Percentiles rank a stretch among this genome's conserved stretches.
Evolutionary conservation across 2,888 invertebrate species (phyloP).

Genomic region (Dichetophora obliterata): DNA sequence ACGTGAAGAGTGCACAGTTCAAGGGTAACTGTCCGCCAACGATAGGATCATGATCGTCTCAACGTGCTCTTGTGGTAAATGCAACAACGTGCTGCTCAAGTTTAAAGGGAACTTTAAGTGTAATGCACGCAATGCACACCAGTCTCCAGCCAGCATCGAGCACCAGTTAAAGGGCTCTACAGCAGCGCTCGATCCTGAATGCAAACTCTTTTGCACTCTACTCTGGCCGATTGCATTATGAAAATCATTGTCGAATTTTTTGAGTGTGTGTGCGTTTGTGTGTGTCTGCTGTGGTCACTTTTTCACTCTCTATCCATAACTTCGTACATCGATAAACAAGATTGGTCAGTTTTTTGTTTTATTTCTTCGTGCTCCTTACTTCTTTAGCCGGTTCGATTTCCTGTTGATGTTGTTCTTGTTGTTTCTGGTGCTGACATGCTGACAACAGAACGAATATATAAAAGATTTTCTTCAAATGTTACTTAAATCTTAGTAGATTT

Average conservation of each 20-base stretch:
- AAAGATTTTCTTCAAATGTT: too few relatives aligned
- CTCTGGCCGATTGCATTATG: too few relatives aligned
- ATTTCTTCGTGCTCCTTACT: constrained; percentile 50
- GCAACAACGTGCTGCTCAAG: not conserved
- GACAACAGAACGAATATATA: constrained; percentile 13
- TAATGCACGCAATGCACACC: not conserved
- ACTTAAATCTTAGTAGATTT: too few relatives aligned
- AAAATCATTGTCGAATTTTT: not conserved
- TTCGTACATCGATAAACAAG: constrained; percentile 10
- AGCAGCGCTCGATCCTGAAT: not conserved
- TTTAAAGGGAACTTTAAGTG: not conserved
- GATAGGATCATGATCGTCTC: not conserved
- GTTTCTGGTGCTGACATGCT: constrained; percentile 16
- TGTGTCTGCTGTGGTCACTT: not conserved
- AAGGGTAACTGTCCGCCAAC: constrained; percentile 20
- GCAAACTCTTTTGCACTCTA: not conserved
- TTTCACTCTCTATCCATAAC: constrained; percentile 2
- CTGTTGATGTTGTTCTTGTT: constrained; percentile 52
- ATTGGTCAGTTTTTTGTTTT: constrained; percentile 27
- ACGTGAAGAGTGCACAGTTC: constrained; percentile 27
- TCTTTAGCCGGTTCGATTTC: constrained; percentile 66
- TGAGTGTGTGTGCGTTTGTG: not conserved
- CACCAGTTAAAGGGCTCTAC: not conserved
- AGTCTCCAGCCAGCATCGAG: too few relatives aligned
- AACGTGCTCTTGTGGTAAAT: constrained; percentile 16